Evolutionary conservation across 2,888 invertebrate species (phyloP).

Genomic region (Drosophila pseudotalamancana): DNA sequence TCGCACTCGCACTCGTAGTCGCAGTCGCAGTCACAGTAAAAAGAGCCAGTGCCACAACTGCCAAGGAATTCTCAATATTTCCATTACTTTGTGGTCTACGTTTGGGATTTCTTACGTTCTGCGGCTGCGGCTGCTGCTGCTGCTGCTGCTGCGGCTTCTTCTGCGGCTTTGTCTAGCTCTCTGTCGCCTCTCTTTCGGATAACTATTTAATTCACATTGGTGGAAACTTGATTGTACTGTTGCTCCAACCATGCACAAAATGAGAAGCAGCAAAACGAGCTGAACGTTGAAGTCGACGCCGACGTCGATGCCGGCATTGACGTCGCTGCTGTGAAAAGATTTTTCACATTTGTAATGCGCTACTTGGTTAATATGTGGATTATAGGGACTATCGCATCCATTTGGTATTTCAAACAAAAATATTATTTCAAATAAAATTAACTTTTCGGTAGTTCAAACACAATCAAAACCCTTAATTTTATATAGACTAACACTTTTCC

Average conservation of each 20-base stretch:
- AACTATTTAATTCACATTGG: slow-evolving; percentile 77
- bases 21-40: slow-evolving; percentile 29
- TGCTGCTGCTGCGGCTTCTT: slow-evolving; percentile 37
- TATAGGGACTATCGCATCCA: slow-evolving; percentile 25
- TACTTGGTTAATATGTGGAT: slow-evolving; percentile 39
- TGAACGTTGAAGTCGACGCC: slow-evolving; percentile 26
- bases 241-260: slow-evolving; percentile 62
- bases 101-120: slow-evolving; percentile 64
- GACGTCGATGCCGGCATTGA: slow-evolving; percentile 27
- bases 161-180: slow-evolving; percentile 43
- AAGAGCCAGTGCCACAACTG: slow-evolving; percentile 44
- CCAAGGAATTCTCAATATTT: slow-evolving; percentile 76
- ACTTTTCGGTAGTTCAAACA: too few species aligned
- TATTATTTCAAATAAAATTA: too few species aligned
- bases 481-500: too few species aligned
- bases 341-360: slow-evolving; percentile 64
- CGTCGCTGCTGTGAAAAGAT: slow-evolving; percentile 35
- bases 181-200: slow-evolving; percentile 74
- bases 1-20: slow-evolving; percentile 19
- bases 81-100: slow-evolving; percentile 76
- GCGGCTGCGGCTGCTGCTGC: slow-evolving; percentile 12
- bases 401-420: background rate
- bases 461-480: too few species aligned
- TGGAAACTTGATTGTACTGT: slow-evolving; percentile 78
- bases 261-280: slow-evolving; percentile 64